Evolutionary conservation across 1,140 invertebrate species (phyloP).

Genomic region (roundworm (Caenorhabditis elegans)): DNA sequence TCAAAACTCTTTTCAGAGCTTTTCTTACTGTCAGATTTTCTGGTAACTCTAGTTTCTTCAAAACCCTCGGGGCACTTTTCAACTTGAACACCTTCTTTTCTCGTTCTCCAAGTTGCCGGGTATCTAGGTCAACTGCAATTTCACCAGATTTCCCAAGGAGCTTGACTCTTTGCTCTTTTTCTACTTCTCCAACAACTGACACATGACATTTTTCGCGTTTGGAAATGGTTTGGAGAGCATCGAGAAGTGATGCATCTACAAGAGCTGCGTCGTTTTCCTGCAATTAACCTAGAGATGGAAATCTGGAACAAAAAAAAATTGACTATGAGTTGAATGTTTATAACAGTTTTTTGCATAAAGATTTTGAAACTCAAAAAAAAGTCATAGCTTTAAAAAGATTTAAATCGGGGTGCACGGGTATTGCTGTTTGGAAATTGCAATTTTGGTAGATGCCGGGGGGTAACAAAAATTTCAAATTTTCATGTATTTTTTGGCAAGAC

Average conservation of each 20-base stretch:
- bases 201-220: conserved; percentile 86
- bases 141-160: conserved; percentile 56
- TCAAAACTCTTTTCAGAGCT: conserved; percentile 79
- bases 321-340: no score
- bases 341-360: no score
- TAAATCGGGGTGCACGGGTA: no score
- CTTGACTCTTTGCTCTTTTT: conserved; percentile 77
- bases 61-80: not conserved
- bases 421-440: no score
- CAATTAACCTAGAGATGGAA: not conserved
- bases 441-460: no score
- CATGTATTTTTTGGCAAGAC: no score
- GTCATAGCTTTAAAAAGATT: no score
- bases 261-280: conserved; percentile 83
- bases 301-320: not conserved
- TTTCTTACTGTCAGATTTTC: conserved; percentile 71
- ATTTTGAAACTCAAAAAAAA: no score
- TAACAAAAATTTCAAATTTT: no score
- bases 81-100: conserved; percentile 73
- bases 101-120: conserved; percentile 87
- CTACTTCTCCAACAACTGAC: conserved; percentile 87
- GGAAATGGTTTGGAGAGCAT: conserved; percentile 76
- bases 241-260: conserved; percentile 71
- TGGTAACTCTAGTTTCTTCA: conserved; percentile 70
- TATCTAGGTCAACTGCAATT: conserved; percentile 78